A percentile compares a stretch with the other conserved stretches of the same genome.
These are phyloP conservation scores for Noctua comes DNA, from an alignment of 2,888 invertebrate genomes.

Conservation along the genomic window DNA sequence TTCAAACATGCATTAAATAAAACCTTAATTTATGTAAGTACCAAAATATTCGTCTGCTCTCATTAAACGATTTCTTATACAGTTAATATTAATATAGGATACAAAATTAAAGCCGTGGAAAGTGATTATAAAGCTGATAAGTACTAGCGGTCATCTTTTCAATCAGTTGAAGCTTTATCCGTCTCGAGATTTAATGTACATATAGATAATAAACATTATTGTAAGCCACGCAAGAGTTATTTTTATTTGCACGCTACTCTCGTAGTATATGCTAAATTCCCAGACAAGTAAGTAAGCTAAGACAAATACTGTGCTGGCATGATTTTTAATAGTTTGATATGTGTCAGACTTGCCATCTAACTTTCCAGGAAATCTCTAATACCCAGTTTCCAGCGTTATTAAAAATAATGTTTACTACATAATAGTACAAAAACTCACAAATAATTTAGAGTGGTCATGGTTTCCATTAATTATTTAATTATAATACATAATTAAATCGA, in stretches of 20 bases:
- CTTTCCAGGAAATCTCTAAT: constrained; percentile 6
- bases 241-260: constrained; percentile 13
- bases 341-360: not conserved
- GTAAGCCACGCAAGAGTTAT: accelerated
- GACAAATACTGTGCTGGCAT: constrained; percentile 26
- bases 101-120: constrained; percentile 46
- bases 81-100: constrained; percentile 32
- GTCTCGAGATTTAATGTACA: not conserved
- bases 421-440: constrained; percentile 42
- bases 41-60: constrained; percentile 24
- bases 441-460: constrained; percentile 58
- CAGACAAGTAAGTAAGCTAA: constrained; percentile 39
- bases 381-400: not conserved
- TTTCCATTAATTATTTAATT: constrained; percentile 64
- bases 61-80: constrained; percentile 35
- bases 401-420: not conserved
- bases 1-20: constrained; percentile 11
- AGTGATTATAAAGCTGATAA: constrained; percentile 51
- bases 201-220: constrained; percentile 27
- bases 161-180: constrained; percentile 49
- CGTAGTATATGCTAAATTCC: constrained; percentile 48
- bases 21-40: not conserved
- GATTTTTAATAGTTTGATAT: constrained; percentile 6
- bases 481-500: constrained; percentile 62
- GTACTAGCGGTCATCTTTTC: constrained; percentile 52